Percentiles rank a stretch among this genome's conserved stretches.
Conservation (phyloP, 2,113 vertebrate species). For the Xiphophorus maculatus region DNA sequence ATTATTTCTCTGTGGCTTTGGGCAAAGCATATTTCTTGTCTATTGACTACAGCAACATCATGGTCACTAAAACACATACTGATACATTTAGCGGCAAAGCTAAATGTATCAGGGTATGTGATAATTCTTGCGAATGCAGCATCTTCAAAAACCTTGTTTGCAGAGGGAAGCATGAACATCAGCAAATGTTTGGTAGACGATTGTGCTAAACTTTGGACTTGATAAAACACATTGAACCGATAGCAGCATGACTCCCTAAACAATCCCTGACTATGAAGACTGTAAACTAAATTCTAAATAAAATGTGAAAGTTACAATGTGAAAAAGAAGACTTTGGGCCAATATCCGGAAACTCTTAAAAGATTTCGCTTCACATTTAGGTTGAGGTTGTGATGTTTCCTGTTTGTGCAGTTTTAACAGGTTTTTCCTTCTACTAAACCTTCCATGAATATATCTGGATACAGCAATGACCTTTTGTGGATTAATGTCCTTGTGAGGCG, state of each 20-base stretch:
- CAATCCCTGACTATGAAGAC: no score
- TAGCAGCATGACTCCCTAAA: no score
- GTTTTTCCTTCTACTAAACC: neutral
- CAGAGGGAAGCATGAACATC: neutral
- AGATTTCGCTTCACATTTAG: neutral
- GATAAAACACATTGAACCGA: neutral
- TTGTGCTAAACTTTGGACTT: neutral
- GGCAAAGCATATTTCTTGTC: neutral
- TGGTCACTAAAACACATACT: neutral
- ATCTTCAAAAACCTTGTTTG: neutral
- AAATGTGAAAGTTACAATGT: no score
- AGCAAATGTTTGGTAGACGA: no score
- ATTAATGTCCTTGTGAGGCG: neutral
- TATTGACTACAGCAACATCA: neutral
- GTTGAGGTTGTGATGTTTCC: neutral
- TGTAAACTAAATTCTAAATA: no score
- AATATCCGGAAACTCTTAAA: neutral
- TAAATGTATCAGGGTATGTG: neutral
- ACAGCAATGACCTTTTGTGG: neutral
- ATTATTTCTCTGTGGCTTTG: no score
- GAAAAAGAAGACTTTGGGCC: no score
- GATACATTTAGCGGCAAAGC: no score
- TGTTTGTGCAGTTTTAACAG: neutral
- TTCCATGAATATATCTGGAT: neutral
- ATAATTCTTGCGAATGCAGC: neutral